These are phyloP conservation scores for Penaeus chinensis DNA, from an alignment of 1,140 invertebrate species.

Conservation along the genomic window DNA sequence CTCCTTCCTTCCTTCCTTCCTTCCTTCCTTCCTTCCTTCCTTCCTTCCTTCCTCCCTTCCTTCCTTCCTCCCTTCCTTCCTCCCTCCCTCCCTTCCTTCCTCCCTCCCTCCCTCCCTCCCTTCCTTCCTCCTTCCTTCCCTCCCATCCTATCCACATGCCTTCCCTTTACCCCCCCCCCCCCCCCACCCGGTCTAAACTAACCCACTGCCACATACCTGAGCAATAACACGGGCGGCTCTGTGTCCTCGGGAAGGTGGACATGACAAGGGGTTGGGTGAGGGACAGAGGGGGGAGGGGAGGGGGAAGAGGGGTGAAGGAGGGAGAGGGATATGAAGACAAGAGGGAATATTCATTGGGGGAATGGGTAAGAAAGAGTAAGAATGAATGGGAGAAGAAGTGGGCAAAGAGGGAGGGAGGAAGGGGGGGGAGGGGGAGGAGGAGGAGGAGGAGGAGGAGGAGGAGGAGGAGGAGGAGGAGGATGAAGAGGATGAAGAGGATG, in stretches of 20 bases:
- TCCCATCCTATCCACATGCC: neutral
- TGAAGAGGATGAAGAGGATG: too few species aligned
- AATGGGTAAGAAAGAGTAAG: neutral
- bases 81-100: neutral
- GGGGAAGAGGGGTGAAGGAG: neutral
- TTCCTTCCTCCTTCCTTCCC: neutral
- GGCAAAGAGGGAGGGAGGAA: neutral
- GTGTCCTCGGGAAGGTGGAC: too few species aligned
- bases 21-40: neutral
- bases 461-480: neutral
- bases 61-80: too few species aligned
- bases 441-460: neutral
- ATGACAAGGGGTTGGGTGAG: constrained; percentile 1
- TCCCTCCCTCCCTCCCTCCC: neutral
- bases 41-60: neutral
- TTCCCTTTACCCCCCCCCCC: neutral
- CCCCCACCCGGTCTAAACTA: neutral
- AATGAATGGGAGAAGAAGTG: neutral
- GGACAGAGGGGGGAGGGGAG: neutral
- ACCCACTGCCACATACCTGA: neutral
- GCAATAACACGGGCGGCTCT: too few species aligned
- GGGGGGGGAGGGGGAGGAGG: neutral
- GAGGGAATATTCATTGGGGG: too few species aligned
- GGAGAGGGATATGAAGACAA: neutral
- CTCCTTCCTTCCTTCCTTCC: neutral